Percentiles rank a stretch among this genome's conserved stretches.
These are phyloP conservation scores for Buteo buteo DNA, from an alignment of 2,113 vertebrate species.

Conservation along the genomic window DNA sequence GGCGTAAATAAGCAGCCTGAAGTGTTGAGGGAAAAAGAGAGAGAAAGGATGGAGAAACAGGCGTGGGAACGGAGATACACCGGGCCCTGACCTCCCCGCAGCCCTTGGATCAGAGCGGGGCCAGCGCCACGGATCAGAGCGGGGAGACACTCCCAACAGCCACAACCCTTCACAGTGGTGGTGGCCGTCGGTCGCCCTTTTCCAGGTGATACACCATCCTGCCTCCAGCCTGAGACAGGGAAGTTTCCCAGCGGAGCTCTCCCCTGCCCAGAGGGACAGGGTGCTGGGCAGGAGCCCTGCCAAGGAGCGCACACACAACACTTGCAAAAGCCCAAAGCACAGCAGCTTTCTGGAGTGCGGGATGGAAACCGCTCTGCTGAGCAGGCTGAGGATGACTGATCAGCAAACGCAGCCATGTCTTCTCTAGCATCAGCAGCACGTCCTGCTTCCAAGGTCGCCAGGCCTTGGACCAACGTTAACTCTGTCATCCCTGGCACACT, in stretches of 20 bases:
- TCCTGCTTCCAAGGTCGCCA: background rate
- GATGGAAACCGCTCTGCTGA: background rate
- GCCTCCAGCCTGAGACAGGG: background rate
- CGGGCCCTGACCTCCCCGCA: fast-evolving
- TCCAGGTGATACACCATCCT: background rate
- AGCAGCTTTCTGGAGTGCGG: background rate
- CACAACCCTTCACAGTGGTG: background rate
- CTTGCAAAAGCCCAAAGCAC: background rate
- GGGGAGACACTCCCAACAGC: background rate
- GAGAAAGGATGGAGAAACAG: background rate
- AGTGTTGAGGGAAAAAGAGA: background rate
- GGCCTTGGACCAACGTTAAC: background rate
- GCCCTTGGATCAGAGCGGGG: background rate
- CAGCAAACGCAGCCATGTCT: background rate
- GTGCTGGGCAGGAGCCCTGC: background rate
- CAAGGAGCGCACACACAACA: background rate
- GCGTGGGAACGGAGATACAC: background rate
- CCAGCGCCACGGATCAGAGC: fast-evolving
- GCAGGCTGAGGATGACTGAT: background rate
- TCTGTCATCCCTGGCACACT: background rate
- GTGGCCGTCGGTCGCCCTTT: background rate
- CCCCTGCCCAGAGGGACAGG: background rate
- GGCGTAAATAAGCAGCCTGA: background rate
- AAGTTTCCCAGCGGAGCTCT: background rate
- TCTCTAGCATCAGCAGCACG: background rate